phyloP scores from a whole-genome alignment of 2,888 invertebrate genomes.

The Melitaea athalia region DNA sequence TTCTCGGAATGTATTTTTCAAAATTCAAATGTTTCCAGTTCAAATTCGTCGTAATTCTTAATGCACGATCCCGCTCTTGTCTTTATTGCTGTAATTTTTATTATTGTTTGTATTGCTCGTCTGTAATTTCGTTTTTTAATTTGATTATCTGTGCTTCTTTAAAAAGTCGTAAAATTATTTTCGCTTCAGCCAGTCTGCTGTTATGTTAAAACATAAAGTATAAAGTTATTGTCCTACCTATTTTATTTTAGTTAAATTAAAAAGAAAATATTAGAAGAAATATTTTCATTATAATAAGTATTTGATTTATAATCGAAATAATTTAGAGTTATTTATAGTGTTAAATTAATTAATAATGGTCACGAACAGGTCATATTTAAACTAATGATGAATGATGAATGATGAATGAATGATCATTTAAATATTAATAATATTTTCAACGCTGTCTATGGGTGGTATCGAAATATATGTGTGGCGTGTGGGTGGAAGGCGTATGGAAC shows the following conservation, averaged over 20 bases:
- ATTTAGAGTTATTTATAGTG: background rate
- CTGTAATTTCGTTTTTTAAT: constrained; percentile 17
- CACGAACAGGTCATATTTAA: background rate
- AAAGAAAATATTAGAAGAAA: too few relatives aligned
- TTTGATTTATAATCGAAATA: background rate
- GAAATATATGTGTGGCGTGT: constrained; percentile 28
- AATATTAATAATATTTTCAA: constrained; percentile 9
- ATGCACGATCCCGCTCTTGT: constrained; percentile 23
- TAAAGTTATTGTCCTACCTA: background rate
- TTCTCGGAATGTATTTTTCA: constrained; percentile 37
- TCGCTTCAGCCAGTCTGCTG: background rate
- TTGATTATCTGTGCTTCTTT: constrained; percentile 2
- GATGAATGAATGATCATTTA: constrained; percentile 1
- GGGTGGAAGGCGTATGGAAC: constrained; percentile 24
- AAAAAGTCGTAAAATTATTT: background rate
- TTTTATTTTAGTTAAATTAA: background rate
- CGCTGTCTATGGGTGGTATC: constrained; percentile 23
- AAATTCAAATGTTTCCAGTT: constrained; percentile 38
- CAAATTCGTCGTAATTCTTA: constrained; percentile 32
- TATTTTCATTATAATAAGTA: too few relatives aligned
- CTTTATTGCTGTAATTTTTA: constrained; percentile 33
- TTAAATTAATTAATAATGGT: background rate
- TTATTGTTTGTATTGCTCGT: constrained; percentile 27
- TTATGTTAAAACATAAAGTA: background rate
- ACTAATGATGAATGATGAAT: too few relatives aligned